Evolutionary conservation across 30 jellyfish, hydroid and myxozoan genomes (phyloP).

Genomic region (Catostylus mosaicus): DNA sequence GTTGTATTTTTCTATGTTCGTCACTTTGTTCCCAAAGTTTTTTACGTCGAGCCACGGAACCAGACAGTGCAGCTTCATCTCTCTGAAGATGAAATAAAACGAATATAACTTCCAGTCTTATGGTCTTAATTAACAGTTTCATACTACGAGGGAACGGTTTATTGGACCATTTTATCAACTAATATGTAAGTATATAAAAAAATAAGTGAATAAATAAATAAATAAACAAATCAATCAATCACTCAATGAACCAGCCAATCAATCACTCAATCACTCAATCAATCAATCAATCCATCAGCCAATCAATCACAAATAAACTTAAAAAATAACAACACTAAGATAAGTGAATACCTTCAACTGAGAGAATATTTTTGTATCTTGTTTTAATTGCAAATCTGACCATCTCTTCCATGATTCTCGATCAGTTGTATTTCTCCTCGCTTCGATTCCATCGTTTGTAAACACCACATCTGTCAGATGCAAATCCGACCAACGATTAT

Average conservation of each 20-base stretch:
- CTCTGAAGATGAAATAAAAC: constrained; percentile 44
- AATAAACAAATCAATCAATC: too few species aligned
- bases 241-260: too few species aligned
- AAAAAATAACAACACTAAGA: too few species aligned
- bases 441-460: constrained; percentile 72
- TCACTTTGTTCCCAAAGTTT: constrained; percentile 85
- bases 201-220: too few species aligned
- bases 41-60: constrained; percentile 88
- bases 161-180: too few species aligned
- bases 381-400: constrained; percentile 91
- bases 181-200: too few species aligned
- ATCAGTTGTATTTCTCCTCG: constrained; percentile 20
- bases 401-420: constrained; percentile 91
- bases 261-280: too few species aligned
- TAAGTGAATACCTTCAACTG: constrained; percentile 58
- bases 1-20: constrained; percentile 32
- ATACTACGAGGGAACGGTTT: too few species aligned
- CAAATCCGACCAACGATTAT: constrained; percentile 69
- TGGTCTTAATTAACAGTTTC: too few species aligned
- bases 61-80: constrained; percentile 84
- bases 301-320: too few species aligned
- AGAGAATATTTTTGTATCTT: constrained; percentile 73
- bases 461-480: constrained; percentile 67
- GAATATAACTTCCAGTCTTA: not conserved
- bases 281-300: too few species aligned